Conservation (phyloP, 1,140 invertebrate species). For the Drosophila micromelanica region DNA sequence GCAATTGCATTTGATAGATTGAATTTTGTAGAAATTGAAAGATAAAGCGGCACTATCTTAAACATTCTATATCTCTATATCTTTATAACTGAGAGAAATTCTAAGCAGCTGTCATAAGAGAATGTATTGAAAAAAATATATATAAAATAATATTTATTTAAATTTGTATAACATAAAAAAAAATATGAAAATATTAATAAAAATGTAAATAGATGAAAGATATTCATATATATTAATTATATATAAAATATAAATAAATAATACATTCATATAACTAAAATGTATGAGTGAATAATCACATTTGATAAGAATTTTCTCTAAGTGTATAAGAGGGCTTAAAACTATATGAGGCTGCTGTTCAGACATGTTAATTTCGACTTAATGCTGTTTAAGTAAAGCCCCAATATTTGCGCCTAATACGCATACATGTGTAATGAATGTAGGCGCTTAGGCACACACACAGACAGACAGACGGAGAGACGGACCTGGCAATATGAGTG, state of each 20-base stretch:
- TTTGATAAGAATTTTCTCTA: too few relatives aligned
- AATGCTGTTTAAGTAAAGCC: constrained; percentile 82
- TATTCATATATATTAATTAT: too few relatives aligned
- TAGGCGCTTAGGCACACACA: constrained; percentile 63
- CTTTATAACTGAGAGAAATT: too few relatives aligned
- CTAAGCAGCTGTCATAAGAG: too few relatives aligned
- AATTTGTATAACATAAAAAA: too few relatives aligned
- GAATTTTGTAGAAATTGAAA: constrained; percentile 51
- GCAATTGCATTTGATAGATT: constrained; percentile 60
- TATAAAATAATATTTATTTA: too few relatives aligned
- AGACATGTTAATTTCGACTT: constrained; percentile 82
- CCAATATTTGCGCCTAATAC: constrained; percentile 81
- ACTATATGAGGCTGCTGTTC: constrained; percentile 47
- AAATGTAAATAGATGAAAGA: too few relatives aligned
- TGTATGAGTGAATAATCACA: too few relatives aligned
- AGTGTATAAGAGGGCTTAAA: neutral
- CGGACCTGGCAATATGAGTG: constrained; percentile 66
- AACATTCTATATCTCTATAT: neutral
- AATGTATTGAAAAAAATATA: too few relatives aligned
- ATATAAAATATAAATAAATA: too few relatives aligned
- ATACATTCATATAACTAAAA: too few relatives aligned
- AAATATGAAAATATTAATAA: too few relatives aligned
- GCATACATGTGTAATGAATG: constrained; percentile 80
- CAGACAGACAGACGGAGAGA: constrained; percentile 10
- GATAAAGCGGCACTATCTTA: constrained; percentile 28